Base-by-base conservation (phyloP, 1,140 invertebrate species). In the Lucilia cuprina region DNA sequence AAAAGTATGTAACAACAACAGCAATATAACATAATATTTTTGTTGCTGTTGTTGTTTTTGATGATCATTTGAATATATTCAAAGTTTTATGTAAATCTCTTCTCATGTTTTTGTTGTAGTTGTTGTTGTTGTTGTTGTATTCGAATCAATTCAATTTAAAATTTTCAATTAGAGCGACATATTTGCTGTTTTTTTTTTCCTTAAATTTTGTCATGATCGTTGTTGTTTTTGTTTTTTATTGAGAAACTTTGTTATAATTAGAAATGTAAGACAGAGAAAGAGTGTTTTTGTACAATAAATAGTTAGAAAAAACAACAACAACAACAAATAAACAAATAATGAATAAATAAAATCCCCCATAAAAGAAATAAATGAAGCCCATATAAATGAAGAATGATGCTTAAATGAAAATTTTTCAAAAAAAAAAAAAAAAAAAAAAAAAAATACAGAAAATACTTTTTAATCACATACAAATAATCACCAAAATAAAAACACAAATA, bases 171-270 rank as follows among this genome's bases (percentile, higher is more conserved):
- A 80, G 77, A 80, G 77, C 77, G 77, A 80, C 77, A 80, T 49
- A 49, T 80, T 80, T 80, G 13, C 8, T 77, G 5, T 47, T 78
- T n/a, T 47, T n/a, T 47, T 17, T 47, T 80, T 78, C n/a, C 13
- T 78, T 75, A 13, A 12, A 34, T 75, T 14, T 77, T 77, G 13
- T 77, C 35, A 14, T 35, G 34, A 0, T 17, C 13, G 50, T 60
- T 60, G 50, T 60, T 60, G 50, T 60, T 19, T 5, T 65, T 65
- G 17, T 65, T 21, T 80, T 41, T 80, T 80, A 80, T 80, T 80
- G 77, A 49, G 77, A 80, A 80, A 80, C 77, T 25, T 49, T 49
- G 41, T 50, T 80, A 80, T 49, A 80, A 80, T 80, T 80, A 80
- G 77, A 80, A 21, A 70, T 70, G 65, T 70, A 70, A 70, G 65